Evolutionary conservation across 2,797 vertebrate genomes (phyloP).

Genomic region (Toxotes lorentzi): DNA sequence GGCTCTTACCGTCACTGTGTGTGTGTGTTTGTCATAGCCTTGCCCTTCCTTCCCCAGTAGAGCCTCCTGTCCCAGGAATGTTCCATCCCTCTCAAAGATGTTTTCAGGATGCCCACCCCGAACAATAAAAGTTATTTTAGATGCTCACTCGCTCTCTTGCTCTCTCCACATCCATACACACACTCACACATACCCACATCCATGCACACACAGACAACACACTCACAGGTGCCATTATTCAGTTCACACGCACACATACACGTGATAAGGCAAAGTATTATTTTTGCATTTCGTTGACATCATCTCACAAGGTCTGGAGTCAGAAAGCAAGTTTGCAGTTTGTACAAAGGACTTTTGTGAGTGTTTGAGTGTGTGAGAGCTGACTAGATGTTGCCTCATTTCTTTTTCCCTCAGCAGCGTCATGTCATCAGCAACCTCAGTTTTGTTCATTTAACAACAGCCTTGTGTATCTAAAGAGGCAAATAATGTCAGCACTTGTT

Average conservation of each 20-base stretch:
- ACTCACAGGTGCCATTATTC: slow-evolving; percentile 41
- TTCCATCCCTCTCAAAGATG: slow-evolving; percentile 69
- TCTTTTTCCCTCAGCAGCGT: slow-evolving; percentile 46
- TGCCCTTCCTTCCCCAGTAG: slow-evolving; percentile 75
- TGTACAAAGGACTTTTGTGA: slow-evolving; percentile 71
- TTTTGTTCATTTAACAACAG: slow-evolving; percentile 33
- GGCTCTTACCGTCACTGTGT: slow-evolving; percentile 39
- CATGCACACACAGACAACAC: background rate
- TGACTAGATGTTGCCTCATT: slow-evolving; percentile 49
- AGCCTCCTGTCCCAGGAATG: slow-evolving; percentile 76
- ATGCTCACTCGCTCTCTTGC: slow-evolving; percentile 3
- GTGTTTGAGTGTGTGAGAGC: slow-evolving; percentile 41
- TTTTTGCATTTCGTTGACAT: slow-evolving; percentile 70
- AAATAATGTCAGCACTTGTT: slow-evolving; percentile 1
- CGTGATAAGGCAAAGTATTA: slow-evolving; percentile 51
- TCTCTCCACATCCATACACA: background rate
- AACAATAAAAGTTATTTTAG: slow-evolving; percentile 73
- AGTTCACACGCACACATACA: slow-evolving; percentile 26
- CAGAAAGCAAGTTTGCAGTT: slow-evolving; percentile 65
- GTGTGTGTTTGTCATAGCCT: slow-evolving; percentile 43
- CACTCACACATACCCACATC: background rate
- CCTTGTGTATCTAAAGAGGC: slow-evolving; percentile 11
- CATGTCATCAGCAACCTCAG: slow-evolving; percentile 11
- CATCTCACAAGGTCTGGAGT: slow-evolving; percentile 77
- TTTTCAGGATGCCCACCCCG: slow-evolving; percentile 75